These are phyloP conservation scores for Dicyrtoma fusca DNA, from an alignment of 2,888 invertebrate species.

Conservation along the genomic window DNA sequence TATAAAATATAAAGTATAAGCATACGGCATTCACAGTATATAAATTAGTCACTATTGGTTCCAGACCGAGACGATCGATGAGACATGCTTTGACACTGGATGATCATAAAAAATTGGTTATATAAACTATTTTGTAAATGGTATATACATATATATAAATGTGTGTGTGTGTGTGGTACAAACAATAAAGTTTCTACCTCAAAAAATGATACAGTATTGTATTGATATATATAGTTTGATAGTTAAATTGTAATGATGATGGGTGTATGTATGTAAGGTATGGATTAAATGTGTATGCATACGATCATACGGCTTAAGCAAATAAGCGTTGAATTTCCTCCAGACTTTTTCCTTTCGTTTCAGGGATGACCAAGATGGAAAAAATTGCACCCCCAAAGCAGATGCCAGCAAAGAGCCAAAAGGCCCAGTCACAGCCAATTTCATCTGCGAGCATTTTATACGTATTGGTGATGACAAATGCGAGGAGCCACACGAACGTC, in stretches of 20 bases:
- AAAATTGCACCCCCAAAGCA: slow-evolving; percentile 16
- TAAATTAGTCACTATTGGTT: too few relatives aligned
- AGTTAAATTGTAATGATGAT: neutral
- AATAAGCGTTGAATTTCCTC: slow-evolving; percentile 66
- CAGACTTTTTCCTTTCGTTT: slow-evolving; percentile 75
- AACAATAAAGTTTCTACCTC: too few relatives aligned
- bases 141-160: too few relatives aligned
- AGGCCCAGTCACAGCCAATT: slow-evolving; percentile 18
- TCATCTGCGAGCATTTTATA: slow-evolving; percentile 34
- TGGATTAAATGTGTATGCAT: neutral
- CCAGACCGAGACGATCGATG: too few relatives aligned
- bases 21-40: too few relatives aligned
- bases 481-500: slow-evolving; percentile 74
- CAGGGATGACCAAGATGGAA: slow-evolving; percentile 16
- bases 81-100: too few relatives aligned
- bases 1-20: too few relatives aligned
- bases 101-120: too few relatives aligned
- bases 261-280: neutral
- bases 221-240: neutral
- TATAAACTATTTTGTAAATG: too few relatives aligned
- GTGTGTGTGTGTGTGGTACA: neutral
- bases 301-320: neutral
- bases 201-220: too few relatives aligned
- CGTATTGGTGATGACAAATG: slow-evolving; percentile 64
- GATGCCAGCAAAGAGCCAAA: slow-evolving; percentile 25